A percentile compares a stretch with the other conserved stretches of the same genome.
phyloP scores from a whole-genome alignment of 2,113 vertebrate species.

The Felis chaus region DNA sequence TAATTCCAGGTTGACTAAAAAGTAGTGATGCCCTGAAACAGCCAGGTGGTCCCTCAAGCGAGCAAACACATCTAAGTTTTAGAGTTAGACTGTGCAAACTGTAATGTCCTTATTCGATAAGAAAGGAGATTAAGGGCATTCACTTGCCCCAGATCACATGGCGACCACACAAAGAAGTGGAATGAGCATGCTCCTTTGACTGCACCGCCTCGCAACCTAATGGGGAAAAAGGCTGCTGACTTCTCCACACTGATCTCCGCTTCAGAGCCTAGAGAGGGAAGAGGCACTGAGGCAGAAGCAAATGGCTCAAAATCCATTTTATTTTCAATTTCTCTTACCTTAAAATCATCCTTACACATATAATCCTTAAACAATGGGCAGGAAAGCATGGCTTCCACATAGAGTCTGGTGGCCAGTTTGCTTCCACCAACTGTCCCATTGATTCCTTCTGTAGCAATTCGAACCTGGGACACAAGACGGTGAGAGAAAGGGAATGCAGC shows the following conservation, averaged over 20 bases:
- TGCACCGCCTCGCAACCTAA: background rate
- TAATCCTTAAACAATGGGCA: constrained; percentile 88
- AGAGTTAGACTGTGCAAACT: background rate
- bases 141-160: background rate
- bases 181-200: accelerated
- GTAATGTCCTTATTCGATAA: background rate
- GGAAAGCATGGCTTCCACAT: constrained; percentile 90
- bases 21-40: background rate
- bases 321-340: constrained; percentile 86
- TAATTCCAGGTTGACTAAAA: background rate
- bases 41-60: background rate
- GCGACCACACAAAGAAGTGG: background rate
- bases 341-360: constrained; percentile 92
- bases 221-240: background rate
- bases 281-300: background rate
- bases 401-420: constrained; percentile 88
- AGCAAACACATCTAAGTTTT: background rate
- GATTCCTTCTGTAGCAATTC: constrained; percentile 94
- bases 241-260: background rate
- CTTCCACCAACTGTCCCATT: constrained; percentile 97
- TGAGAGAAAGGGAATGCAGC: background rate
- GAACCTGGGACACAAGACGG: constrained; percentile 86
- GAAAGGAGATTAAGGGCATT: background rate
- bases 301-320: background rate
- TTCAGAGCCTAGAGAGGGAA: background rate